Conservation (phyloP, 2,888 invertebrate species). For the Ochropacha duplaris region DNA sequence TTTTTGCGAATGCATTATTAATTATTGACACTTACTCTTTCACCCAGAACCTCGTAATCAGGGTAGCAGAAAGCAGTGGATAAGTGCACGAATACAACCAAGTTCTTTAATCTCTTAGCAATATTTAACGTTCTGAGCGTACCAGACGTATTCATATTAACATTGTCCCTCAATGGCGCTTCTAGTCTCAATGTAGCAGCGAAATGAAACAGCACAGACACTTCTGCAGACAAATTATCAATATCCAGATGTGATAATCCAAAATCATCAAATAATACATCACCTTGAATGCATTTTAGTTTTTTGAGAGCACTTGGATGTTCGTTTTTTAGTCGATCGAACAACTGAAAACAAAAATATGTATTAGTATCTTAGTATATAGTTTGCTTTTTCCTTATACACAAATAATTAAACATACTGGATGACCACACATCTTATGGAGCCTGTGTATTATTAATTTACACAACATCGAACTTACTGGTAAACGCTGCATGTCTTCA, state of each 20-base stretch:
- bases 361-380: too few species aligned
- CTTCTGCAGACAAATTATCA: constrained; percentile 84
- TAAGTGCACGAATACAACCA: constrained; percentile 91
- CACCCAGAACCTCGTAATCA: constrained; percentile 84
- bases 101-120: constrained; percentile 88
- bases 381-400: too few species aligned
- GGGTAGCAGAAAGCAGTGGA: constrained; percentile 98
- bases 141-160: constrained; percentile 95
- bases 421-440: too few species aligned
- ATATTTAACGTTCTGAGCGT: constrained; percentile 90
- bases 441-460: background rate
- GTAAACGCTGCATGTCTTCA: constrained; percentile 84
- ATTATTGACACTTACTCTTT: constrained; percentile 48
- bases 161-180: constrained; percentile 92
- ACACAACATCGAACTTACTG: constrained; percentile 73
- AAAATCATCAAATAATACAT: constrained; percentile 84
- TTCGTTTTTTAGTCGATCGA: constrained; percentile 85
- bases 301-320: constrained; percentile 87
- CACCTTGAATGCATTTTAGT: constrained; percentile 89
- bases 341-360: constrained; percentile 80
- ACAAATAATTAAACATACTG: too few species aligned
- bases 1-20: too few species aligned
- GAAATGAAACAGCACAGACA: constrained; percentile 93
- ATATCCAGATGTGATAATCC: constrained; percentile 85
- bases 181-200: constrained; percentile 96